Evolutionary conservation across 2,888 invertebrate genomes (phyloP), one percentile per base, ranked within the genome.

Genomic region (Darwinula stevensoni): DNA sequence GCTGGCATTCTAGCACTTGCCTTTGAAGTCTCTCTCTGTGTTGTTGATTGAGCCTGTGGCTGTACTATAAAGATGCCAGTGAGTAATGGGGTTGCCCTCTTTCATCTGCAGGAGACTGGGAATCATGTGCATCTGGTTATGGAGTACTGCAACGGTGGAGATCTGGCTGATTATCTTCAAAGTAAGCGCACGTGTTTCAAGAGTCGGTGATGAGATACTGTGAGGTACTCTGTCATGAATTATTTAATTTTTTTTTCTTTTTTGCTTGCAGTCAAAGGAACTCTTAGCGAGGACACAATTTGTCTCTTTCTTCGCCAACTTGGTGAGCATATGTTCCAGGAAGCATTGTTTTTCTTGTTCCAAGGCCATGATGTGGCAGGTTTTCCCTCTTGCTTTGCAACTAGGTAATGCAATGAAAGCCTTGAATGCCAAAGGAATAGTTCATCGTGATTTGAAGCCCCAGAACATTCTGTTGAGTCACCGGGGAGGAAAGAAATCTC

Each of bases 61-160:
- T n/a, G n/a, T n/a, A n/a, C n/a, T n/a, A n/a, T n/a, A n/a, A n/a
- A n/a, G n/a, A n/a, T n/a, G n/a, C n/a, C n/a, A n/a, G n/a, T n/a
- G n/a, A n/a, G n/a, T n/a, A n/a, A n/a, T n/a, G n/a, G n/a, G n/a
- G n/a, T n/a, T n/a, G n/a, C n/a, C n/a, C n/a, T n/a, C 38, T 37
- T 42, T 43, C 36, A 31, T 36, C 51, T 53, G 34, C 47, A 66
- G 64, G 91, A 97, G 58, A 80, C 86, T 36, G 63, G 72, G 39
- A 71, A 74, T 44, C 74, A 86, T 57, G 91, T 97, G 41, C 88
- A 73, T 58, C 67, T 97, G 45, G 86, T 97, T 44, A 97, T 97
- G 88, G 94, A 82, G 74, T 94, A 82, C 56, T 97, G 97, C 59
- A 97, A 97, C 63, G 91, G 91, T 31, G 94, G 97, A 14, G 97